Base-by-base conservation (phyloP, 2,113 vertebrate genomes). In the Macquaria ambigua region DNA sequence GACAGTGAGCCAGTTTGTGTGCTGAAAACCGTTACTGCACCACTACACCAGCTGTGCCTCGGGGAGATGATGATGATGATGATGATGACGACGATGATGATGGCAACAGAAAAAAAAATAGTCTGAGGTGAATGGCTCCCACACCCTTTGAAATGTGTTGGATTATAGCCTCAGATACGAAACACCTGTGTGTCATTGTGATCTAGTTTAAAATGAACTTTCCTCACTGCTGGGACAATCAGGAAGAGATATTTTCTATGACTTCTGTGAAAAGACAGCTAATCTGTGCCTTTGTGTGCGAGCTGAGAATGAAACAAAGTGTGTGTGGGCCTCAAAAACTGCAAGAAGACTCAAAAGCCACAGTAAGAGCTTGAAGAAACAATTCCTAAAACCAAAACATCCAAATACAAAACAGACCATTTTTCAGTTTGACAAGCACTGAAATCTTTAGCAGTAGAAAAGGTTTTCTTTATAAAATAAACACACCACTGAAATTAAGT, bases 31-130 rank as follows among this genome's bases (percentile, higher is more conserved):
- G 71, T 90, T 90, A 84, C 84, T 77, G 55, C 73, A 77, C 68
- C 52, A 84, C 83, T 74, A 85, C 82, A 84, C 79, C 90, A 93
- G 93, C 92, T 94, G 93, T 68, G 87, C 79, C 85, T 89, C 31
- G 0, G 86, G 76, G 72, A 86, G 52, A 82, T 34, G 73, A 78
- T 87, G 74, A 80, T 79, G 56, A 88, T 81, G 76, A 80, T 79
- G 56, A 88, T 81, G 76, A 80, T 79, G 56, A 88, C 79, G 76
- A 80, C 77, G 56, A 77, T 87, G 74, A 80, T 79, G 56, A 88
- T 81, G 76, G 55, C 52, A 81, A 71, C 16, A 52, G 18, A 76
- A 74, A 52, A 70, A 78, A 2, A 58, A 70, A 14, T 10, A 28
- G 50, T 37, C 6, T 8, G 68, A 83, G 46, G 48, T 61, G 55